Evolutionary conservation across 1,140 invertebrate genomes (phyloP).

Genomic region (Panagrolaimus sp.): DNA sequence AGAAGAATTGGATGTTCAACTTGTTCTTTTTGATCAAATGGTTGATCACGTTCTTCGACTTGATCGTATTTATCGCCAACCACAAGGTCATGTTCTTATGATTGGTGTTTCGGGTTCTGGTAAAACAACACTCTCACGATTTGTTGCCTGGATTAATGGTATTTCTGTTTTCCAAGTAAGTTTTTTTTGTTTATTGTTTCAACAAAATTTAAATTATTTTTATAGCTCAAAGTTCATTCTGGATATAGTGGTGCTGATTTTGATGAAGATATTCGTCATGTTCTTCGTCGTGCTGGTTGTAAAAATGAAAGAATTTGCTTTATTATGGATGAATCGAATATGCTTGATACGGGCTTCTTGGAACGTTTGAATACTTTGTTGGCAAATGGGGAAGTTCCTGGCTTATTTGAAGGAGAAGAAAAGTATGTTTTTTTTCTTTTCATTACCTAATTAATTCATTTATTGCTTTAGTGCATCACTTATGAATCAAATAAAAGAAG

Average conservation of each 20-base stretch:
- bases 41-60: slow-evolving; percentile 95
- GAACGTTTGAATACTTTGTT: slow-evolving; percentile 98
- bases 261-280: slow-evolving; percentile 91
- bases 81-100: slow-evolving; percentile 84
- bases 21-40: slow-evolving; percentile 97
- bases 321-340: slow-evolving; percentile 97
- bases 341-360: slow-evolving; percentile 93
- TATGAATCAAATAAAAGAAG: slow-evolving; percentile 99
- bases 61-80: slow-evolving; percentile 96
- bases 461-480: slow-evolving; percentile 70
- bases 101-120: slow-evolving; percentile 96
- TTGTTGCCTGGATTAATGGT: slow-evolving; percentile 99
- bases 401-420: slow-evolving; percentile 65
- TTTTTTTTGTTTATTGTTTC: slow-evolving; percentile 20
- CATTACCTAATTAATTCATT: slow-evolving; percentile 74
- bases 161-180: slow-evolving; percentile 95
- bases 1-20: slow-evolving; percentile 93
- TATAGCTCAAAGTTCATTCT: slow-evolving; percentile 76
- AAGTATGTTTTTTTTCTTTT: not conserved
- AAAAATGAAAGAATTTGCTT: slow-evolving; percentile 98
- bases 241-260: slow-evolving; percentile 98
- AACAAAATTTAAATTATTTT: slow-evolving; percentile 24
- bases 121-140: slow-evolving; percentile 94
- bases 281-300: slow-evolving; percentile 85
- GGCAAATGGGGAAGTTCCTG: slow-evolving; percentile 96